Base-by-base conservation (phyloP, 2,888 invertebrate genomes). In the Lasioglossum zephyrum region DNA sequence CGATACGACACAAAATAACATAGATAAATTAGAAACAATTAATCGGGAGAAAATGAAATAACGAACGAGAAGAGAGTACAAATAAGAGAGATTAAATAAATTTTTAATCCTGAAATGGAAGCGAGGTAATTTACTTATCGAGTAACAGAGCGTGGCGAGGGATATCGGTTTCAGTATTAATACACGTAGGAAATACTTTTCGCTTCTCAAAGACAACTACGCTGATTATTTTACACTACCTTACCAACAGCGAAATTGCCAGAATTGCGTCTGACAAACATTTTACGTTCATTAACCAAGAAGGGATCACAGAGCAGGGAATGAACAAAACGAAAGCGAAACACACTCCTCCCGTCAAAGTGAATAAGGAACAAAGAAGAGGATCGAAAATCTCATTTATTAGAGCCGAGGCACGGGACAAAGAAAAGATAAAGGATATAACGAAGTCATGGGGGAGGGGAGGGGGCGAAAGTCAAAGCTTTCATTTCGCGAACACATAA, bases 341-440 rank as follows among this genome's bases (percentile, higher is more conserved):
- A 63, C 63, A 36, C 41, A 53, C 44, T 76, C 2, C n/a, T 31
- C 49, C 41, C 11, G 9, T 36, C 69, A 70, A 57, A 80, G 69
- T 44, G 9, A 31, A 26, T 11, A 47, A 57, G 39, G 69, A 57
- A 44, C 74, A 70, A 18, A 70, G 69, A 70, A 53, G 69, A 49
- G 53, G n/a, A 47, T 47, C 74, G 74, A 75, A 80, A 80, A 75
- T 80, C 47, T 47, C 80, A 57, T 75, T 72, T 75, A 80, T 80
- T 63, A 49, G 39, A 75, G 69, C 26, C 13, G n/a, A 53, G 31
- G n/a, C n/a, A 16, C 39, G 70, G 72, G 11, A 81, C 81, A 81
- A 75, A 73, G 53, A 57, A 75, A 69, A 70, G 82, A 49, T 47
- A 47, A 76, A 81, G 47, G 81, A 63, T 73, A 63, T 75, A 81